These are phyloP conservation scores for Nipponia nippon DNA, from an alignment of 2,113 vertebrate species.

Conservation along the genomic window DNA sequence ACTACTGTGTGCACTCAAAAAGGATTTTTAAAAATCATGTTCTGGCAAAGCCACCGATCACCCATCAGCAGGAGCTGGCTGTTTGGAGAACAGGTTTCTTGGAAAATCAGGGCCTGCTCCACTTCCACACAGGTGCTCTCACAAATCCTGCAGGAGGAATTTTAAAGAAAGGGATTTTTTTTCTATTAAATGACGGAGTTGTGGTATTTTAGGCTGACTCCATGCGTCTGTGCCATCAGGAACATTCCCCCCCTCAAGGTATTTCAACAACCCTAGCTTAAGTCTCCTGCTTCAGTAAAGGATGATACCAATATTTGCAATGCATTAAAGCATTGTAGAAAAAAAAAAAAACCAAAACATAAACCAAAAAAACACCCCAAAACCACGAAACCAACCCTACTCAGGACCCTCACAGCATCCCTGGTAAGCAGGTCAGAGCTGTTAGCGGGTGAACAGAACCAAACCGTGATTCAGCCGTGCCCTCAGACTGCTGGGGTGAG, in stretches of 20 bases:
- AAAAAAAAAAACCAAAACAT: not conserved
- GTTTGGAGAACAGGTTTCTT: not conserved
- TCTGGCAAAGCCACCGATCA: accelerated
- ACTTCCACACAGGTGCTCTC: not conserved
- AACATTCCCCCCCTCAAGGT: not conserved
- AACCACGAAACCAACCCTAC: not conserved
- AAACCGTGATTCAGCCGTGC: not conserved
- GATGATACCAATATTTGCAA: not conserved
- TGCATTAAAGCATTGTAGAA: not conserved
- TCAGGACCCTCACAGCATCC: not conserved
- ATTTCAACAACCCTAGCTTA: not conserved
- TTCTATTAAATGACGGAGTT: not conserved
- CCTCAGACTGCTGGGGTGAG: not conserved
- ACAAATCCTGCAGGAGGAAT: not conserved
- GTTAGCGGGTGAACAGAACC: not conserved
- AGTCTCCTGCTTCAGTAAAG: not conserved
- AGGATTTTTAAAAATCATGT: not conserved
- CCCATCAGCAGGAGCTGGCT: not conserved
- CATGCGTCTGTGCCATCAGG: not conserved
- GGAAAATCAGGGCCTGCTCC: not conserved
- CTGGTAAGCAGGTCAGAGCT: not conserved
- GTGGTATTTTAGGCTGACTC: not conserved
- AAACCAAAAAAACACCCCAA: not conserved
- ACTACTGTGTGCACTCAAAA: not conserved
- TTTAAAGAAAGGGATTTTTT: not conserved